Conservation (phyloP, 2,113 vertebrate genomes). For the Ceyx margarethae region DNA sequence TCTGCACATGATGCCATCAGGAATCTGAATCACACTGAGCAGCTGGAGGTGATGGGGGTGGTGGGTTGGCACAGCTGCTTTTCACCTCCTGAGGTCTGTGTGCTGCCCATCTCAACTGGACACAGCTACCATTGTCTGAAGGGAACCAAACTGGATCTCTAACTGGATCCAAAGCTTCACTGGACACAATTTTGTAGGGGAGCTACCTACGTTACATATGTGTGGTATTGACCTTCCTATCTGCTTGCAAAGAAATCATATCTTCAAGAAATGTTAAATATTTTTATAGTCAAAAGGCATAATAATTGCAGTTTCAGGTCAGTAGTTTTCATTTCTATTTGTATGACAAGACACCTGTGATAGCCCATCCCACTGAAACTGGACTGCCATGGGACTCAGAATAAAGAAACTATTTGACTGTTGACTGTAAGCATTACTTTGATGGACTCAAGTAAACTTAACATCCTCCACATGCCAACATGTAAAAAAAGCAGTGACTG, state of each 20-base stretch:
- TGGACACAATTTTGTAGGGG: neutral
- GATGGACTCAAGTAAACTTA: neutral
- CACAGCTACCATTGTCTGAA: neutral
- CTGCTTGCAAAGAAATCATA: neutral
- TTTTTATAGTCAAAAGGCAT: neutral
- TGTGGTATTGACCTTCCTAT: neutral
- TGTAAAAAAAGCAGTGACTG: neutral
- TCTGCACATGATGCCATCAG: neutral
- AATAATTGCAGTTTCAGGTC: neutral
- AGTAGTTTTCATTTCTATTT: neutral
- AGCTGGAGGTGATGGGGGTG: rapidly evolving
- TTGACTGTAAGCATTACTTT: neutral
- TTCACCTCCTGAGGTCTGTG: neutral
- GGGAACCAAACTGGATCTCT: neutral
- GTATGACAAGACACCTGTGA: neutral
- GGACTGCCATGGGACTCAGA: neutral
- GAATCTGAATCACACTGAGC: neutral
- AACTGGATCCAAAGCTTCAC: neutral
- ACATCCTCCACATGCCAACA: neutral
- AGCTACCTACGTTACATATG: neutral
- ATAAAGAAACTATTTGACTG: neutral
- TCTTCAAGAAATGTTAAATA: neutral
- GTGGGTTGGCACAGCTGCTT: neutral
- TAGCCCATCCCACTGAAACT: neutral
- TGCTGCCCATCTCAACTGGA: neutral